These are phyloP conservation scores for Hassar affinis DNA, from an alignment of 2,113 vertebrate species.

Conservation along the genomic window DNA sequence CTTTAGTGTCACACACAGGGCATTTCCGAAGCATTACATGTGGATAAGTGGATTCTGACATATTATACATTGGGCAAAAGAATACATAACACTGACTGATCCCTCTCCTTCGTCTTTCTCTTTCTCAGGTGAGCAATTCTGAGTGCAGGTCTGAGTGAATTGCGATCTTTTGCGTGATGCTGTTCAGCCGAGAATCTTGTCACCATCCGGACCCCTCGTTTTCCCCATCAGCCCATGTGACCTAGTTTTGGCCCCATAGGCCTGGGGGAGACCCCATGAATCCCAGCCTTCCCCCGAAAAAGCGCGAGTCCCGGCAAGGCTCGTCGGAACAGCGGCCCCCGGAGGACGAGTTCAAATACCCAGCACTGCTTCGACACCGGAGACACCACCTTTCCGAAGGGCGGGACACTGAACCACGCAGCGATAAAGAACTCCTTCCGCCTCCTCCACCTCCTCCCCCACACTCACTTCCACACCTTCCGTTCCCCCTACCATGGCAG, in stretches of 20 bases:
- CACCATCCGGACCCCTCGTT: constrained; percentile 67
- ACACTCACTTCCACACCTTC: constrained; percentile 54
- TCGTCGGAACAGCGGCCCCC: constrained; percentile 61
- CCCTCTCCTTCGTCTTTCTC: constrained; percentile 22
- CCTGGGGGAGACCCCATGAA: constrained; percentile 77
- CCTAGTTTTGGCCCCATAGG: constrained; percentile 71
- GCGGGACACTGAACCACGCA: constrained; percentile 59
- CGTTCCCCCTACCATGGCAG: constrained; percentile 66
- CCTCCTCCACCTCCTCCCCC: constrained; percentile 63
- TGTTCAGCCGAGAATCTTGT: constrained; percentile 59
- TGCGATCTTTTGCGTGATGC: constrained; percentile 69
- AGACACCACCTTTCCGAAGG: constrained; percentile 54
- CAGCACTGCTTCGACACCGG: constrained; percentile 67
- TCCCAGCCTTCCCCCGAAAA: constrained; percentile 80
- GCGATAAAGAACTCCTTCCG: constrained; percentile 56
- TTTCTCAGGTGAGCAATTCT: constrained; percentile 63
- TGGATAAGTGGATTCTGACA: neutral
- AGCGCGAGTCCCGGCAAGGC: constrained; percentile 76
- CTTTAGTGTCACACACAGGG: neutral
- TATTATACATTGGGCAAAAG: neutral
- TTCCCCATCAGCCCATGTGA: constrained; percentile 78
- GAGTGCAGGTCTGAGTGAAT: constrained; percentile 45
- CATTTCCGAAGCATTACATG: neutral
- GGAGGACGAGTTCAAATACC: constrained; percentile 74
- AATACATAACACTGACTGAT: neutral